Base-by-base conservation (phyloP, 2,797 vertebrate species). In the Myripristis murdjan region DNA sequence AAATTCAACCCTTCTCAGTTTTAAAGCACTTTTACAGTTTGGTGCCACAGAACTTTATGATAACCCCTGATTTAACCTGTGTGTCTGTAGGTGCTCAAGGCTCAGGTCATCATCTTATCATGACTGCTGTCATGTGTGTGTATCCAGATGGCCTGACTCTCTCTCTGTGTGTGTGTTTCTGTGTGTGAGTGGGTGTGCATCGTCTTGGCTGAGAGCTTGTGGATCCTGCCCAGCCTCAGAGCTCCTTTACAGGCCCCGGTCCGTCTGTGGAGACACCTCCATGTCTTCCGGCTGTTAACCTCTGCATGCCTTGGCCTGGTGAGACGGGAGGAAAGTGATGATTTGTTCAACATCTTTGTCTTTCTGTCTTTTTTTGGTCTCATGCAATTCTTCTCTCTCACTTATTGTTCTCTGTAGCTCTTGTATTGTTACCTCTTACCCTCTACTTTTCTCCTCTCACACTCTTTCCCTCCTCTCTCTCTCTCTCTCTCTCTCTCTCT, bases 281-380 rank as follows among this genome's bases (percentile, higher is more conserved):
- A 43, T 41, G 22, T 70, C 69, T 66, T 64, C 61, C 52, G 70
- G 76, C 54, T 77, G 55, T 73, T n/a, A 8, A 46, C 44, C 22
- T 6, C 35, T 10, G 53, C 70, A 41, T 54, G 9, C 43, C 31
- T 58, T 28, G 37, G 35, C 56, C 33, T 20, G 7, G 24, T 24
- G 46, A 2, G 16, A 33, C n/a, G n/a, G 8, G 12, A 31, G 54
- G 48, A 55, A 43, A 69, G n/a, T 23, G 70, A 33, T 31, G 47
- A 49, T 35, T 37, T 49, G 57, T 57, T 62, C 33, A 48, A 71
- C 52, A 49, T 33, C 31, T 11, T 44, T 31, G 52, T 59, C 37
- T 51, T 37, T 54, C 20, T 44, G n/a, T 7, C 23, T 52, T 6
- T 24, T 1, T 37, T 9, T 53, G 46, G 33, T 11, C 24, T 20